Conservation (phyloP, 1,140 invertebrate species). For the Euwallacea similis region DNA sequence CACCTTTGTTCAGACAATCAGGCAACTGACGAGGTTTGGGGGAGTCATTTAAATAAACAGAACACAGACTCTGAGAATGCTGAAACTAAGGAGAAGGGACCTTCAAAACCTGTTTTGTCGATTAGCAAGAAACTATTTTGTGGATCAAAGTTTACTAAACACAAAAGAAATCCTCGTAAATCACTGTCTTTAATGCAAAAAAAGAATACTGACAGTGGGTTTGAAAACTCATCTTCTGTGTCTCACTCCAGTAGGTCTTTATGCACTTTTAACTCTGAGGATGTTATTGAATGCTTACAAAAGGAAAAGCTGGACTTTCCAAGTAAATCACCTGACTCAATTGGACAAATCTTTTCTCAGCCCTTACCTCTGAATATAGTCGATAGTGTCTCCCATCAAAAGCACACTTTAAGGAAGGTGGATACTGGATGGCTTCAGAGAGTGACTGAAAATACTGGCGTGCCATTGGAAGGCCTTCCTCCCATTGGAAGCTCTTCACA, state of each 20-base stretch:
- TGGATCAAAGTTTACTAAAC: constrained; percentile 63
- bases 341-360: constrained; percentile 17
- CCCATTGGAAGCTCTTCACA: background rate
- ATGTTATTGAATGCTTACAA: constrained; percentile 19
- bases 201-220: constrained; percentile 44
- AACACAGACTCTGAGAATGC: background rate
- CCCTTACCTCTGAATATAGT: constrained; percentile 54
- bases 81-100: constrained; percentile 4
- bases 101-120: constrained; percentile 47
- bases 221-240: constrained; percentile 32
- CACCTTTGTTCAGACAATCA: constrained; percentile 19
- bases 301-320: background rate
- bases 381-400: constrained; percentile 49
- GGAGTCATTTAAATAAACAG: constrained; percentile 58
- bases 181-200: constrained; percentile 56
- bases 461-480: background rate
- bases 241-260: constrained; percentile 35
- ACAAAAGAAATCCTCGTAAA: constrained; percentile 73
- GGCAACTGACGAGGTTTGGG: constrained; percentile 58
- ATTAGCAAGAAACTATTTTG: constrained; percentile 73
- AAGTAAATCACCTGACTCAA: background rate
- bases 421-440: constrained; percentile 51
- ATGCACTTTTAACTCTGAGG: constrained; percentile 34
- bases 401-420: constrained; percentile 39
- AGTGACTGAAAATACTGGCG: constrained; percentile 41